These are phyloP conservation scores for Gasterosteus nipponicus DNA, from an alignment of 2,113 vertebrate genomes.

Conservation along the genomic window DNA sequence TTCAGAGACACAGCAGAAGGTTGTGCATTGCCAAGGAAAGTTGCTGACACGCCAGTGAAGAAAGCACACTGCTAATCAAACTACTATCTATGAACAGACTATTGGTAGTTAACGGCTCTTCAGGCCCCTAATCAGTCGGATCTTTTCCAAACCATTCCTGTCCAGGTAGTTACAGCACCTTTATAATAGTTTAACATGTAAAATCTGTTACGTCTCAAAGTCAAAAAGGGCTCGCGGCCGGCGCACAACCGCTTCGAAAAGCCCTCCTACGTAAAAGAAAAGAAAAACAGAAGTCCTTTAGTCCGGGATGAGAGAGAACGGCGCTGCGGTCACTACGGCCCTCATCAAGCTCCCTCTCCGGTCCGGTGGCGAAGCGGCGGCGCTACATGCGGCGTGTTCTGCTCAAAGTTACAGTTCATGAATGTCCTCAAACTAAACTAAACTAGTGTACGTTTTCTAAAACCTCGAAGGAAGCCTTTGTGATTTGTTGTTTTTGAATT, in stretches of 20 bases:
- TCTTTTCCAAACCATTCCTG: constrained; percentile 8
- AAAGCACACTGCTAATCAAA: constrained; percentile 37
- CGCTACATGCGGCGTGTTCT: constrained; percentile 58
- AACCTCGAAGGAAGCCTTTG: constrained; percentile 81
- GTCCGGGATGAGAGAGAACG: neutral
- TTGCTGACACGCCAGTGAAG: constrained; percentile 37
- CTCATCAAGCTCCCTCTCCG: constrained; percentile 31
- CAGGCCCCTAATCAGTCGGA: constrained; percentile 18
- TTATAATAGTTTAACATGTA: constrained; percentile 23
- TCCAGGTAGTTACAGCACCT: constrained; percentile 57
- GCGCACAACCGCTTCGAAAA: constrained; percentile 27
- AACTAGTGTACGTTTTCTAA: constrained; percentile 67
- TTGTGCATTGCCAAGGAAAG: constrained; percentile 7
- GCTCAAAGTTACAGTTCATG: constrained; percentile 64
- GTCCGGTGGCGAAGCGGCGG: constrained; percentile 66
- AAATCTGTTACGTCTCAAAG: constrained; percentile 32
- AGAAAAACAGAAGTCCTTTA: neutral
- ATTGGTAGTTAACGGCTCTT: constrained; percentile 31
- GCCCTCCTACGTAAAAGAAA: neutral
- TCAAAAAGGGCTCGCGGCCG: neutral
- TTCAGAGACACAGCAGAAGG: neutral
- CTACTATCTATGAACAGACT: constrained; percentile 50
- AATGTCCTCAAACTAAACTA: constrained; percentile 68
- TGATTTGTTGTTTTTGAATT: constrained; percentile 82
- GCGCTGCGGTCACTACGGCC: constrained; percentile 23